phyloP scores from a whole-genome alignment of 1,140 invertebrate species.

The Ridgeia piscesae region DNA sequence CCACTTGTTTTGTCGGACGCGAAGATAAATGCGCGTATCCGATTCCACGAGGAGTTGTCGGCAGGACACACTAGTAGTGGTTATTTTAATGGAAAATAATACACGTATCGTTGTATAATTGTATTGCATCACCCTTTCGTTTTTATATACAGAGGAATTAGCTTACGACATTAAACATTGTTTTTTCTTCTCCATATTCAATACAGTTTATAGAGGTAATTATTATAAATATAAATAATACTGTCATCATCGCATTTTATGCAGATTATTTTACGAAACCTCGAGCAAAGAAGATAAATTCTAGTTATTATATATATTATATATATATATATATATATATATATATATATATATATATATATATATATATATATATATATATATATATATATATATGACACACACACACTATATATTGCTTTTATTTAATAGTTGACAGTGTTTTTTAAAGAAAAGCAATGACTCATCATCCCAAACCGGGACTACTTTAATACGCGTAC shows the following conservation, averaged over 20 bases:
- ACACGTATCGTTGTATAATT: neutral
- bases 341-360: too few relatives aligned
- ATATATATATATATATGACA: too few relatives aligned
- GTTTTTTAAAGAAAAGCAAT: neutral
- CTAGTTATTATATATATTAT: too few relatives aligned
- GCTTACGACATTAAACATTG: neutral
- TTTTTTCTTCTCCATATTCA: neutral
- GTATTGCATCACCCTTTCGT: neutral
- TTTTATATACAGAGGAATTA: neutral
- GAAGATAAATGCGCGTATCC: neutral
- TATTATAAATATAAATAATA: neutral
- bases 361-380: too few relatives aligned
- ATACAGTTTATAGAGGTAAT: neutral
- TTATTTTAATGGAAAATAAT: neutral
- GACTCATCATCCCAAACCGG: neutral
- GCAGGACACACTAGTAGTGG: neutral
- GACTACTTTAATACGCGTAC: neutral
- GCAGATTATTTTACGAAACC: too few relatives aligned
- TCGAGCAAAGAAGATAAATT: too few relatives aligned
- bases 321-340: too few relatives aligned
- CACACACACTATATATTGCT: too few relatives aligned
- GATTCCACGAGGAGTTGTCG: neutral
- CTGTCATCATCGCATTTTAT: too few relatives aligned
- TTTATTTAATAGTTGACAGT: too few relatives aligned
- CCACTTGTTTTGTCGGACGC: neutral